A percentile compares a stretch with the other conserved stretches of the same genome.
phyloP scores from a whole-genome alignment of 2,113 vertebrate genomes.

The Tragelaphus strepsiceros region DNA sequence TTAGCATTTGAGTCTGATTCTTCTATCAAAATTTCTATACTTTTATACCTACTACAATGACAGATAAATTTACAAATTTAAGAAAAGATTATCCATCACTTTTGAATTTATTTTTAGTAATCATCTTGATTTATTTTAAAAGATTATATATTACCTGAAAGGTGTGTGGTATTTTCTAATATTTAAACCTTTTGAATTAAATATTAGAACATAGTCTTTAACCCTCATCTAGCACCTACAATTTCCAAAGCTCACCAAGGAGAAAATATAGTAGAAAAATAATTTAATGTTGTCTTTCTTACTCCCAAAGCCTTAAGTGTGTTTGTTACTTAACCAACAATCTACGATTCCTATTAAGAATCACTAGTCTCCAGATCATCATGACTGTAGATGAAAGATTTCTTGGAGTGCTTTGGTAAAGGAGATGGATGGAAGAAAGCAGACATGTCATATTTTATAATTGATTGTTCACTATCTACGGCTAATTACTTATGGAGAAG shows the following conservation, averaged over 20 bases:
- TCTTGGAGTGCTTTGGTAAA: neutral
- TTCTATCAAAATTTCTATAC: neutral
- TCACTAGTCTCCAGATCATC: neutral
- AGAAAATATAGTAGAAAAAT: neutral
- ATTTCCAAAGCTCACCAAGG: neutral
- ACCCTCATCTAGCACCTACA: neutral
- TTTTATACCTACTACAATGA: neutral
- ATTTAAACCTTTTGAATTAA: neutral
- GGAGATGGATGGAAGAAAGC: neutral
- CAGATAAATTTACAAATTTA: slow-evolving; percentile 14
- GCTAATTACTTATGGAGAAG: neutral
- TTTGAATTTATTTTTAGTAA: slow-evolving; percentile 7
- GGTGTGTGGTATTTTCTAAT: neutral
- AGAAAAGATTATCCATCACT: neutral
- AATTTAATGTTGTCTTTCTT: neutral
- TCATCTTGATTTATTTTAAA: neutral
- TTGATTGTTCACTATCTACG: neutral
- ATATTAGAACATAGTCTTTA: neutral
- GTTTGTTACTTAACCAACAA: neutral
- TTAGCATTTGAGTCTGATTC: neutral
- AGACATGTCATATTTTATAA: neutral
- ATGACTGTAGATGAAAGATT: neutral
- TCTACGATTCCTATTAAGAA: neutral
- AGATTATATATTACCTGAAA: neutral
- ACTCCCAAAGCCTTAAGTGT: neutral